Evolutionary conservation across 2,888 invertebrate species (phyloP), one percentile per base, ranked within the genome.

Genomic region (Drosophila emarginata): DNA sequence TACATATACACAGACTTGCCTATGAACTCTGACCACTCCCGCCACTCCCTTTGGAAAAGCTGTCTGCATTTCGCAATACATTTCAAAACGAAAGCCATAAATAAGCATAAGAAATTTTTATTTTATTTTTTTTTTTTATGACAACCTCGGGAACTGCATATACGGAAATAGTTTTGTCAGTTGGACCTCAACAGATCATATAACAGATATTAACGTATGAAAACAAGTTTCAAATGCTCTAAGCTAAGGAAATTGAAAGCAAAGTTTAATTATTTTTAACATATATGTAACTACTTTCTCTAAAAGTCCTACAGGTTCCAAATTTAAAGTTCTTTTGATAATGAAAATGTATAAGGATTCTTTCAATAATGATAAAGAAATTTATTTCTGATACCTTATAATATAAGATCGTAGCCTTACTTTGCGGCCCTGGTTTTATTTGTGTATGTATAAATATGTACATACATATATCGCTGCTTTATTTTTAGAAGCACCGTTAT

Each of bases 81-180:
- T 61, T 56, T 51, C 32, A 14, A 56, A 69, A 45, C 45, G 45
- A 45, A 62, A 26, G 21, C 11, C 56, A 57, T 62, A 56, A 68
- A 68, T 71, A 71, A 62, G 62, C 51, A 62, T 62, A 56, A 51
- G 71, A 68, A 68, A 68, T 54, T 70, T 69, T 56, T 40, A 56
- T 59, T 26, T 23, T 15, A 23, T 65, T 28, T 40, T 12, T 65
- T 28, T 40, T 12, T 11, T 45, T 45, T 45, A 21, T 45, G 45
- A 45, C 45, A 45, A 21, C 11, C 21, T 4, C 11, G 18, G 45
- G 21, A 45, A 45, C 18, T 59, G 58, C 26, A 39, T 40, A 59
- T 14, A 63, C 39, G 52, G 32, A 64, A 53, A 40, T 40, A 14
- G 21, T 45, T 12, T 21, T 45, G 45, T 4, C 4, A 21, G 11